phyloP scores from a whole-genome alignment of 2,113 vertebrate genomes.

The Marmota flaviventris region DNA sequence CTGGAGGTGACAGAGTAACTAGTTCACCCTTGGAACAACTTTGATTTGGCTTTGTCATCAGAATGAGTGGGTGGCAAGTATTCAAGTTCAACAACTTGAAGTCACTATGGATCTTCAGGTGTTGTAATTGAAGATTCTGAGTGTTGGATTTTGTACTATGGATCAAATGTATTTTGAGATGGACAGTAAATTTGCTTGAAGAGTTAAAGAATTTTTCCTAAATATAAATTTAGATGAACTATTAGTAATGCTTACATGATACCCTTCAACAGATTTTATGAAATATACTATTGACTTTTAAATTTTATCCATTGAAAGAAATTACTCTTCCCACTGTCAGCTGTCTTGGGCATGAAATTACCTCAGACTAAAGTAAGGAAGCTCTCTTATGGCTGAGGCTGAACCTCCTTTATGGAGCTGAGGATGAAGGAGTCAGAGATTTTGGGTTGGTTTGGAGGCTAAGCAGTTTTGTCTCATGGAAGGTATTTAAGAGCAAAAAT shows the following conservation, averaged over 20 bases:
- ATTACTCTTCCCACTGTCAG: background rate
- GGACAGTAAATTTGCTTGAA: background rate
- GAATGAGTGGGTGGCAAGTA: background rate
- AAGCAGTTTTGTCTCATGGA: background rate
- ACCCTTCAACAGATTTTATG: background rate
- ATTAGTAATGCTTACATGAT: background rate
- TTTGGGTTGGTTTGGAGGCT: background rate
- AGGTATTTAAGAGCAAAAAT: background rate
- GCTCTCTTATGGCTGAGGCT: background rate
- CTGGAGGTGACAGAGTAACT: background rate
- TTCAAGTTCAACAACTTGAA: background rate
- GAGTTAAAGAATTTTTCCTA: background rate
- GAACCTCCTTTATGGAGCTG: background rate
- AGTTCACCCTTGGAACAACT: background rate
- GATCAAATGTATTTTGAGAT: background rate
- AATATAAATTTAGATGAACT: background rate
- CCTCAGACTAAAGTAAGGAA: background rate
- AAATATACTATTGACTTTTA: background rate
- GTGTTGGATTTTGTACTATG: background rate
- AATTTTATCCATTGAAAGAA: conserved; percentile 9
- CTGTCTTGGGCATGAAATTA: background rate
- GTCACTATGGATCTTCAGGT: background rate
- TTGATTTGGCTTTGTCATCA: background rate
- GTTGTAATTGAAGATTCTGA: background rate
- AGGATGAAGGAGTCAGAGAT: background rate